Base-by-base conservation (phyloP, 2,888 invertebrate genomes). In the Trachelus iudaicus region DNA sequence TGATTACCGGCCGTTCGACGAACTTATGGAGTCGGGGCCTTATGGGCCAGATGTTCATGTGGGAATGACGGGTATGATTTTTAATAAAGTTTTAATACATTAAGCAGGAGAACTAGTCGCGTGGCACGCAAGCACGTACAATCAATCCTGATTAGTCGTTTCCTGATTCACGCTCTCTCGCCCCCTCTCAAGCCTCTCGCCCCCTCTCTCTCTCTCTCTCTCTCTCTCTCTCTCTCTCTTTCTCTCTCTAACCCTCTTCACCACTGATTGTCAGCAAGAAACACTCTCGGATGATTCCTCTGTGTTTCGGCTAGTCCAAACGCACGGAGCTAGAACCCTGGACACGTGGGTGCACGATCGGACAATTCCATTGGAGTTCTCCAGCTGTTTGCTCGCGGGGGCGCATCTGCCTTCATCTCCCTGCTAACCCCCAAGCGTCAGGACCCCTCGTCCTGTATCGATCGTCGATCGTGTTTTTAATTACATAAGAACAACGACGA, bases 361-460 rank as follows among this genome's bases (percentile, higher is more conserved):
- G 85, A 85, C 87, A 87, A 87, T 86, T 87, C 80, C 73, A 83
- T 56, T 23, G 9, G 23, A 56, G 23, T 56, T 68, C 35, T 77
- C 34, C 11, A 89, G 87, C 89, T 89, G 89, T 87, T 84, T 84
- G 84, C 86, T 87, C 83, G 88, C 85, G 87, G 87, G 89, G 88
- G 88, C 88, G 89, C 89, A 89, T 89, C 89, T 89, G 89, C 88
- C 87, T 85, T 79, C 83, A 79, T 80, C 78, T 73, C 69, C 56
- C 56, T 56, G 56, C 23, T 9, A 56, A 56, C 56, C 23, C 56
- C 56, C 23, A 23, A 56, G 2, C 56, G 23, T 56, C 56, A 23
- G 9, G 56, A 56, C 56, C 23, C 56, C 56, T 56, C 56, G 56
- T 23, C 56, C 23, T 23, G 56, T 23, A 23, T 56, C 56, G 56